These are phyloP conservation scores for Globodera rostochiensis DNA, from an alignment of 1,140 invertebrate species.

Conservation along the genomic window DNA sequence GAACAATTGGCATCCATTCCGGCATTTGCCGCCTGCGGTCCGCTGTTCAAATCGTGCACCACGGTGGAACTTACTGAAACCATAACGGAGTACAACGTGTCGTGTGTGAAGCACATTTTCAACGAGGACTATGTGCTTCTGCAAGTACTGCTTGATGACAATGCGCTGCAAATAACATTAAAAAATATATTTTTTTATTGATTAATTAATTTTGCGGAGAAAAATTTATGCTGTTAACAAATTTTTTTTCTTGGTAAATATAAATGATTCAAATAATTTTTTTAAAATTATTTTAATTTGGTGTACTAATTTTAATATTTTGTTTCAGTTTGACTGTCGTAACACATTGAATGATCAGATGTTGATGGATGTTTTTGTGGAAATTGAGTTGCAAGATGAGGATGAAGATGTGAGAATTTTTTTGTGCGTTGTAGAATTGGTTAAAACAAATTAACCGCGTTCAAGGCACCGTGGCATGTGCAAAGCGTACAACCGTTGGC, in stretches of 20 bases:
- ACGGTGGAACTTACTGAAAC: slow-evolving; percentile 92
- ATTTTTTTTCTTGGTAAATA: not conserved
- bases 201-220: too few species aligned
- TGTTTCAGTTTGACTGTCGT: slow-evolving; percentile 81
- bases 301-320: not conserved
- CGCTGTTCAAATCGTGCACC: slow-evolving; percentile 84
- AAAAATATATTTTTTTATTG: too few species aligned
- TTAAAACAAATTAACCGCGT: not conserved
- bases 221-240: not conserved
- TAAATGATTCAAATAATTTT: too few species aligned
- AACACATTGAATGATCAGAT: slow-evolving; percentile 94
- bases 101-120: slow-evolving; percentile 91
- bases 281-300: not conserved
- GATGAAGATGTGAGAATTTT: slow-evolving; percentile 6
- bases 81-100: slow-evolving; percentile 95
- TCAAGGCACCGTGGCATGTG: slow-evolving; percentile 72
- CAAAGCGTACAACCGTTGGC: slow-evolving; percentile 76
- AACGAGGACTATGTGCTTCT: slow-evolving; percentile 78
- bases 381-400: slow-evolving; percentile 76
- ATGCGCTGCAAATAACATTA: not conserved
- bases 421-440: not conserved
- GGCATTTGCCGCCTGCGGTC: slow-evolving; percentile 72
- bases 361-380: slow-evolving; percentile 86
- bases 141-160: slow-evolving; percentile 70
- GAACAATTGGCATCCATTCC: slow-evolving; percentile 81